phyloP scores from a whole-genome alignment of 2,113 vertebrate species.

The Strix uralensis region DNA sequence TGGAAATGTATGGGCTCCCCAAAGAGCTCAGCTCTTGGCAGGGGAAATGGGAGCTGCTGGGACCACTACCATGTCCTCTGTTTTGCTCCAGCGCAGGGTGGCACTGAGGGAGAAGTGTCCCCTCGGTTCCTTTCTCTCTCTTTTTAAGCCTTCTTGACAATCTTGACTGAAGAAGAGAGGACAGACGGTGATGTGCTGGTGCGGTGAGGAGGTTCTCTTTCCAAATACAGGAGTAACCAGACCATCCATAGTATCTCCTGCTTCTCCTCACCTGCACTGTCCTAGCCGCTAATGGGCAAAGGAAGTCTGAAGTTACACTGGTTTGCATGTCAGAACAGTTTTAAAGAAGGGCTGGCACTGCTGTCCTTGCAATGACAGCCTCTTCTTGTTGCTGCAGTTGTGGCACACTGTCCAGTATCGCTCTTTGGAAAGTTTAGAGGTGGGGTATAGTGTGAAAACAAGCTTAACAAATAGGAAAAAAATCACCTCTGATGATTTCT shows the following conservation, averaged over 20 bases:
- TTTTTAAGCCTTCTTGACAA: not conserved
- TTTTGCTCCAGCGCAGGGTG: not conserved
- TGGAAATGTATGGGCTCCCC: not conserved
- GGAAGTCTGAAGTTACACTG: not conserved
- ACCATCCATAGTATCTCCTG: not conserved
- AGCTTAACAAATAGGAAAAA: not conserved
- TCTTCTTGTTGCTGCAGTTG: not conserved
- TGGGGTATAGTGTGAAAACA: not conserved
- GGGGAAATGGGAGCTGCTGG: not conserved
- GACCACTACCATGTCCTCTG: not conserved
- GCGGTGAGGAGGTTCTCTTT: not conserved
- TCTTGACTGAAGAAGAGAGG: not conserved
- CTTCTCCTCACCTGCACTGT: not conserved
- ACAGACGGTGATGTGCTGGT: not conserved
- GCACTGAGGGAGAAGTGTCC: not conserved
- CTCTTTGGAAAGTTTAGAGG: not conserved
- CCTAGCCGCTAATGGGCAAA: not conserved
- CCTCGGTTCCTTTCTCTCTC: not conserved
- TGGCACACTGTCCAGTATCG: not conserved
- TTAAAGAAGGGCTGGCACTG: not conserved
- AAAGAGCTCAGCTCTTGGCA: not conserved
- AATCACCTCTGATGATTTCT: not conserved
- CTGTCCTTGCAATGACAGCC: not conserved
- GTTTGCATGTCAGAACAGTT: not conserved
- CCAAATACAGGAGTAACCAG: not conserved